Evolutionary conservation across 2,888 invertebrate species (phyloP).

Genomic region (Drepanosiphum platanoidis): DNA sequence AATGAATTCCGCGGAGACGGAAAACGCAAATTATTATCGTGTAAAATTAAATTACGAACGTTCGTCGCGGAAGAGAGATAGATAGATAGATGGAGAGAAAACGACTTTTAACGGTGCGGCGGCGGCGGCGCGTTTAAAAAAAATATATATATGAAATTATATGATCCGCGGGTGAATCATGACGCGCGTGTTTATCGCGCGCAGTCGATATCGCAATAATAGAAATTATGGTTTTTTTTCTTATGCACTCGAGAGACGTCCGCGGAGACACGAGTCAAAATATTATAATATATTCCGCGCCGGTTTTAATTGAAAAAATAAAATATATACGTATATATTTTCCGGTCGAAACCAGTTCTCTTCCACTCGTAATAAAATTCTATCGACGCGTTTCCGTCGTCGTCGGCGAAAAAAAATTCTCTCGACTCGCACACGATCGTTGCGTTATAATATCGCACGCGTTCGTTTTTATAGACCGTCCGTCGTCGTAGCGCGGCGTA

Average conservation of each 20-base stretch:
- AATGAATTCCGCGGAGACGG: too few species aligned
- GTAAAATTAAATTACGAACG: not conserved
- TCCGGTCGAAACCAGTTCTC: constrained; percentile 1
- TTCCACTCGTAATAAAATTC: not conserved
- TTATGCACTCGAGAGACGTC: not conserved
- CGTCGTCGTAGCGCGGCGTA: too few species aligned
- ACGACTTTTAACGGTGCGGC: too few species aligned
- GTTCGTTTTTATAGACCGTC: too few species aligned
- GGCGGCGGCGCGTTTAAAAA: too few species aligned
- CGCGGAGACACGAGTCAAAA: not conserved
- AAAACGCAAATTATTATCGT: too few species aligned
- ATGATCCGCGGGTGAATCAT: not conserved
- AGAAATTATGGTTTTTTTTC: not conserved
- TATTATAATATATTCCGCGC: not conserved
- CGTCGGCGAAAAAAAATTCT: too few species aligned
- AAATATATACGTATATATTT: too few species aligned
- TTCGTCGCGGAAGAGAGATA: not conserved
- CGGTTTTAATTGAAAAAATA: constrained; percentile 19
- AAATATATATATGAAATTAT: not conserved
- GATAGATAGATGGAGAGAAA: too few species aligned
- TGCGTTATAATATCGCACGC: too few species aligned
- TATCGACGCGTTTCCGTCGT: not conserved
- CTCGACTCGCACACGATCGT: too few species aligned
- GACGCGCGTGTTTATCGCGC: too few species aligned
- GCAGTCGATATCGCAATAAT: not conserved